Percentiles rank a stretch among this genome's conserved stretches.
Conservation (phyloP, 2,113 vertebrate species). For the Psilopsiagon aurifrons region DNA sequence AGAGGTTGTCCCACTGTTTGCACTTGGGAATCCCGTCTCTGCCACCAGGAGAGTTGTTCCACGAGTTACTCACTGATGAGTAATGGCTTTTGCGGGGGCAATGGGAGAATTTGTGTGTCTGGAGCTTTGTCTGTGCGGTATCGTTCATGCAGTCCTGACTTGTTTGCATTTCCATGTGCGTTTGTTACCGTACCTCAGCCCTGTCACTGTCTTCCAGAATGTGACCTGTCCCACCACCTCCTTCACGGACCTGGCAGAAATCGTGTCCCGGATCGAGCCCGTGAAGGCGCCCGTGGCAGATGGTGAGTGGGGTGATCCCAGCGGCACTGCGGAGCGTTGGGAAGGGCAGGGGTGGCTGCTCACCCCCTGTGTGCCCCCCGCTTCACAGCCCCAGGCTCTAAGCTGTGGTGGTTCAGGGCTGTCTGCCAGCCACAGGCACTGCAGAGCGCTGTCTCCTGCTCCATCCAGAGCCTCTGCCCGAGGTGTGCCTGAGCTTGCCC, state of each 20-base stretch:
- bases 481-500: neutral
- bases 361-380: neutral
- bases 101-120: neutral
- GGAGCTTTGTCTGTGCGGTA: neutral
- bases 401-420: neutral
- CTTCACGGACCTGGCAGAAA: conserved; percentile 94
- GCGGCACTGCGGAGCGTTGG: fast-evolving
- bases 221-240: conserved; percentile 90
- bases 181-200: neutral
- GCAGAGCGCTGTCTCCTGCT: neutral
- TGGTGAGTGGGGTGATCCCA: conserved; percentile 73
- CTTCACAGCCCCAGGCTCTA: fast-evolving
- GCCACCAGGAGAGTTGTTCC: neutral
- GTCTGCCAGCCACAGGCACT: neutral
- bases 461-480: neutral
- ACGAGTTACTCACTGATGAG: neutral
- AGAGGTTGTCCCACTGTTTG: neutral
- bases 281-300: conserved; percentile 76
- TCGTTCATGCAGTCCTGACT: neutral
- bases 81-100: neutral
- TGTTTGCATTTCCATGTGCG: neutral
- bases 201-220: conserved; percentile 67
- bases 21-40: neutral
- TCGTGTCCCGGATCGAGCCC: conserved; percentile 91
- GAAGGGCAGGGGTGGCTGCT: neutral